A percentile compares a stretch with the other conserved stretches of the same genome.
phyloP scores from a whole-genome alignment of 1,140 invertebrate species.

The Thaumetopoea pityocampa region DNA sequence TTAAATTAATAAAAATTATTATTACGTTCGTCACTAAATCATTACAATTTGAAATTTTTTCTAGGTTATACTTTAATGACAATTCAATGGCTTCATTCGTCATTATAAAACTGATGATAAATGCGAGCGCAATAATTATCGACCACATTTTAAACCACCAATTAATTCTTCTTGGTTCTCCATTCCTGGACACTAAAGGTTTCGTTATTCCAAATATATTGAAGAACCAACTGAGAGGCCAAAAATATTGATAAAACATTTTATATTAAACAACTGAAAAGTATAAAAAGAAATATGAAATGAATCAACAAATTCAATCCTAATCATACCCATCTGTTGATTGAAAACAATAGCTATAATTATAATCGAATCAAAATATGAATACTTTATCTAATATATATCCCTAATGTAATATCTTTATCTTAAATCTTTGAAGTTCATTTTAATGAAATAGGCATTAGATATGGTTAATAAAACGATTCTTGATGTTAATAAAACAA shows the following conservation, averaged over 20 bases:
- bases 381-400: not conserved
- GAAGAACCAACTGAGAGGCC: slow-evolving; percentile 32
- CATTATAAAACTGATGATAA: slow-evolving; percentile 10
- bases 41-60: slow-evolving; percentile 33
- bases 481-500: no score
- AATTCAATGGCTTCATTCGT: slow-evolving; percentile 8
- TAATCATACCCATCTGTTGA: no score
- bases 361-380: not conserved
- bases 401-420: no score
- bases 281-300: no score
- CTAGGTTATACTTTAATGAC: slow-evolving; percentile 29
- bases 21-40: slow-evolving; percentile 34
- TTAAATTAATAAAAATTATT: slow-evolving; percentile 31
- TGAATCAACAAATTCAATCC: no score
- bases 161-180: slow-evolving; percentile 2
- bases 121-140: slow-evolving; percentile 8
- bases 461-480: no score
- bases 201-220: slow-evolving; percentile 37
- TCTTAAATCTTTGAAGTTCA: no score
- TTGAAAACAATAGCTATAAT: no score
- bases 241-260: slow-evolving; percentile 48
- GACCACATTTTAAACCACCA: slow-evolving; percentile 20
- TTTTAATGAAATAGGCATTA: no score
- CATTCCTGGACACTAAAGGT: slow-evolving; percentile 12
- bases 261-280: no score